These are phyloP conservation scores for Dermochelys coriacea DNA, from an alignment of 2,797 vertebrate species.

Conservation along the genomic window DNA sequence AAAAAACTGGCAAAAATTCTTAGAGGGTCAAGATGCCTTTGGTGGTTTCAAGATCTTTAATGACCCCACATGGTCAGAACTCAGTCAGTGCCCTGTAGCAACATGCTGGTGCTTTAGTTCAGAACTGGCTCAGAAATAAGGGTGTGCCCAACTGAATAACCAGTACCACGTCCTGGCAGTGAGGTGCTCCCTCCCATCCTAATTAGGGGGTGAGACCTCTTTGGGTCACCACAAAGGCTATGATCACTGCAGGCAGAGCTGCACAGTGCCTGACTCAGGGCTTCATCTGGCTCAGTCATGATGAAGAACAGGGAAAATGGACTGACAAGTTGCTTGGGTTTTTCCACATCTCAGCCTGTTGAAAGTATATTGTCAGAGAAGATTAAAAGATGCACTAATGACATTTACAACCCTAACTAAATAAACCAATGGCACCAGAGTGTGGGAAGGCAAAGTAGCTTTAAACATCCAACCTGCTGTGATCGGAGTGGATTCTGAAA, in stretches of 20 bases:
- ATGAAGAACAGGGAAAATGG: not conserved
- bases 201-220: rapidly evolving
- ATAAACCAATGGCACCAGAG: not conserved
- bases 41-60: not conserved
- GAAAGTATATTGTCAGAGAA: not conserved
- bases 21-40: too few species aligned
- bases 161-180: not conserved
- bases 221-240: rapidly evolving
- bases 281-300: not conserved
- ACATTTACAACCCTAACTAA: not conserved
- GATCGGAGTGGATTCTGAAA: not conserved
- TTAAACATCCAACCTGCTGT: rapidly evolving
- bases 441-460: not conserved
- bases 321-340: rapidly evolving
- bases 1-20: too few species aligned
- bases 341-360: rapidly evolving
- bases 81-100: not conserved
- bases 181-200: rapidly evolving
- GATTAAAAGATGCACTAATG: not conserved
- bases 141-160: not conserved
- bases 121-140: not conserved
- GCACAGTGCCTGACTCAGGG: not conserved
- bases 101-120: not conserved
- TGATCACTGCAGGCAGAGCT: not conserved
- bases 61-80: not conserved